Evolutionary conservation across 2,113 vertebrate genomes (phyloP).

Genomic region (Leptobrachium ailaonicum): DNA sequence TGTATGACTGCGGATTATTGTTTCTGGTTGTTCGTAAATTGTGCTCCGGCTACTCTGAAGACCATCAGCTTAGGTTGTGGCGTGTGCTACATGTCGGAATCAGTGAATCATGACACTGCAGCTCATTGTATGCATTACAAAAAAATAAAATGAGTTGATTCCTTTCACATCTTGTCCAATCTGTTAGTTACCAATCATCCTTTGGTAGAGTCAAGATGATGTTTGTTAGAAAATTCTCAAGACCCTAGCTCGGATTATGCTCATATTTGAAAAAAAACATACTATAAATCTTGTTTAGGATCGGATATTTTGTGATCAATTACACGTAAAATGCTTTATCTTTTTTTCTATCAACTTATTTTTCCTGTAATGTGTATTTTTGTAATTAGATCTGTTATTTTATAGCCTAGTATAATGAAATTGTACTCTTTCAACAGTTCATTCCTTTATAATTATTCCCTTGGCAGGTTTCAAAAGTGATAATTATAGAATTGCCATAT

Average conservation of each 20-base stretch:
- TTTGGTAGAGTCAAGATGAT: too few relatives aligned
- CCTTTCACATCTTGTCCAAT: too few relatives aligned
- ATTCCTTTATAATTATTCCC: conserved; percentile 44
- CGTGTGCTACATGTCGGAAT: too few relatives aligned
- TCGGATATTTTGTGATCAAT: neutral
- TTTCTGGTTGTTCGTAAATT: too few relatives aligned
- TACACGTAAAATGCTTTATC: neutral
- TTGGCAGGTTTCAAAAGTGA: conserved; percentile 45
- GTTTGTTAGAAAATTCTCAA: neutral
- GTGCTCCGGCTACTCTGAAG: too few relatives aligned
- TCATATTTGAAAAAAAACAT: neutral
- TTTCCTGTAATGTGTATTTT: conserved; percentile 11
- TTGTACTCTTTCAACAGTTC: conserved; percentile 31
- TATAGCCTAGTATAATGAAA: conserved; percentile 41
- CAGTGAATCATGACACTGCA: too few relatives aligned
- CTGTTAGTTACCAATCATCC: too few relatives aligned
- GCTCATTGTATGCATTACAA: too few relatives aligned
- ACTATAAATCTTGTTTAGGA: neutral
- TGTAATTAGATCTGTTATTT: conserved; percentile 29
- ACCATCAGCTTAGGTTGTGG: too few relatives aligned
- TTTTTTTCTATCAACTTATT: neutral
- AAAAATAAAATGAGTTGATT: too few relatives aligned
- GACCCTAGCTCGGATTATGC: neutral
- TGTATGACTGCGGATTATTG: too few relatives aligned
- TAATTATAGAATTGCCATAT: conserved; percentile 48